phyloP scores from a whole-genome alignment of 92 coral and sea anemone genomes.

The Scolanthus callimorphus region DNA sequence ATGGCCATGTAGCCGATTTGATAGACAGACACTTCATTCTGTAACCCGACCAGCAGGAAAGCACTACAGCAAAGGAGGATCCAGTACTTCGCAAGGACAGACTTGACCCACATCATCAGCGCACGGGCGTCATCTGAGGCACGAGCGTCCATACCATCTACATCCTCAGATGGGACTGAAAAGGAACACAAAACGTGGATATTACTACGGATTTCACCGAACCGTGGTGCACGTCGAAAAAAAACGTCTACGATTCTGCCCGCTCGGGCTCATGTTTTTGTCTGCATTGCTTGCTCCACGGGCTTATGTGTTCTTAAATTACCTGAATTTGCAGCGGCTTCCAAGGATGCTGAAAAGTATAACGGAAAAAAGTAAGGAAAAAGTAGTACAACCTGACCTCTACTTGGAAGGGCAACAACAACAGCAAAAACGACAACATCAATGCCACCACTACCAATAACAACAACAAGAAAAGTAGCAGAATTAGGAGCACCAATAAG shows the following conservation, averaged over 20 bases:
- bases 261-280: too few species aligned
- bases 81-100: conserved; percentile 98
- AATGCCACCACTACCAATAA: too few species aligned
- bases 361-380: not conserved
- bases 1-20: conserved; percentile 99
- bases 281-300: too few species aligned
- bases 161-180: conserved; percentile 45
- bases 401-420: not conserved
- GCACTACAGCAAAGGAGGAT: conserved; percentile 98
- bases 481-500: too few species aligned
- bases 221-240: too few species aligned
- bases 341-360: conserved; percentile 53
- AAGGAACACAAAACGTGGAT: too few species aligned
- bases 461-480: too few species aligned
- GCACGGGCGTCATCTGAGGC: conserved; percentile 90
- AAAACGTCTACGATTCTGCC: too few species aligned
- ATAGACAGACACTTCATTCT: conserved; percentile 94
- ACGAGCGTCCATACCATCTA: conserved; percentile 51
- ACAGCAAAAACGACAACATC: too few species aligned
- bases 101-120: conserved; percentile 91
- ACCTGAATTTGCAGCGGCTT: conserved; percentile 59
- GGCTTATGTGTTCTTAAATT: too few species aligned
- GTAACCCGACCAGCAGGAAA: conserved; percentile 94
- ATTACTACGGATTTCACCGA: too few species aligned
- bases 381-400: not conserved